Evolutionary conservation across 2,113 vertebrate species (phyloP), one percentile per base, ranked within the genome.

Genomic region (Syrmaticus mikado): DNA sequence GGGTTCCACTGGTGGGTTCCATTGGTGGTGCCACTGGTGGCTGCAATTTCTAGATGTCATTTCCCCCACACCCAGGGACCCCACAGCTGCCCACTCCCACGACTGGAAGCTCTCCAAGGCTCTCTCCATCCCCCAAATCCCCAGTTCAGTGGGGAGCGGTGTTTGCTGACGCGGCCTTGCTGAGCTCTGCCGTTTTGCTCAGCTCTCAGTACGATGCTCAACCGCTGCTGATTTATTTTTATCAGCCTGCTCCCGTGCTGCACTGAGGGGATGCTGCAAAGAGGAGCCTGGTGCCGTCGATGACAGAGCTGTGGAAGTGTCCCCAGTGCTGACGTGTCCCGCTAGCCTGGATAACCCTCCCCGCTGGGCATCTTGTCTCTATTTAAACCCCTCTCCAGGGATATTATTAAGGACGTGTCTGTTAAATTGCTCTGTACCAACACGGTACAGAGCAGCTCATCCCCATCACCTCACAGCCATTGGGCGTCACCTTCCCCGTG

Each of bases 311-410:
- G 60, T 36, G 24, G 9, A 64, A 1, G 5, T 0, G 7, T 86
- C 80, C 88, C 57, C 65, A 10, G 79, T 0, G 0, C 48, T 27
- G 57, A 72, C 55, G 25, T 0, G 1, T 58, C 73, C 86, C 34
- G 3, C 7, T 95, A 22, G 91, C 91, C 94, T 93, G 95, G 91
- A 94, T 94, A 90, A 84, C 91, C 89, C 18, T 6, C 73, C 40
- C 73, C 38, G 77, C 58, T 30, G 88, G 80, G 60, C 2, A 2
- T 48, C 72, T 85, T 3, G 0, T 48, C 80, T 58, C 93, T 74
- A 83, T 92, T 88, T 81, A 83, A 95, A 53, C 76, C 65, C 11
- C 45, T 90, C 94, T 77, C 89, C 81, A 7, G 73, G 93, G 91
- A 93, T 11, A 28, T 21, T 67, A 71, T 90, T 81, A 90, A 84